Base-by-base conservation (phyloP, 2,113 vertebrate species). In the Onychorhynchus coronatus region DNA sequence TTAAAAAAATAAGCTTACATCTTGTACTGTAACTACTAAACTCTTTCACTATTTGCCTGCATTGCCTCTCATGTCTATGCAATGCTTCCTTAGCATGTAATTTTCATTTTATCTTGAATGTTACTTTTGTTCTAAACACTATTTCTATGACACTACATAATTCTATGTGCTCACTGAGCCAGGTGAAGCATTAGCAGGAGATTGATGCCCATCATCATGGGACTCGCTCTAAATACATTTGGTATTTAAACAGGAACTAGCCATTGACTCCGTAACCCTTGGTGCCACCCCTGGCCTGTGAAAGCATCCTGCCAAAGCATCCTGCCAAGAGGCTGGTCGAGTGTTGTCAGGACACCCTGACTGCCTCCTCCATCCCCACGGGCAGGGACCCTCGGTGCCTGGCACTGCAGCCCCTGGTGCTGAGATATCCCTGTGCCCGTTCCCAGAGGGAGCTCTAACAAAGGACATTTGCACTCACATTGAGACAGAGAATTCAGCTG, bases 251-350 rank as follows among this genome's bases (percentile, higher is more conserved):
- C 97, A 98, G 95, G 96, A 98, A 98, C 97, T 97, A 95, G 92
- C 95, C 98, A 97, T 97, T 98, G 99, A 98, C 98, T 98, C 97
- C 96, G 71, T 98, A 98, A 98, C 98, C 98, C 98, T 98, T 97
- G 47, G 96, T 97, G 98, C 97, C 98, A 95, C 97, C 97, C 97
- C 96, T 98, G 98, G 97, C 95, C 97, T 92, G 91, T 53, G 71
- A 95, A 97, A 94, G 95, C 92, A 91, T 85, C 98, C 98, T 55
- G 81, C 97, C 93, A 97, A 97, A 98, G 95, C 92, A 91, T 85
- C 98, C 98, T 55, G 81, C 97, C 93, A 97, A 97, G 98, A 99
- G 98, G 98, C 98, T 98, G 98, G 97, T 96, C 90, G 94, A 97
- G 97, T 98, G 96, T 99, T 99, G 98, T 98, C 98, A 98, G 98